phyloP scores from a whole-genome alignment of 2,113 vertebrate species.

The Pachypanchax playfairii region DNA sequence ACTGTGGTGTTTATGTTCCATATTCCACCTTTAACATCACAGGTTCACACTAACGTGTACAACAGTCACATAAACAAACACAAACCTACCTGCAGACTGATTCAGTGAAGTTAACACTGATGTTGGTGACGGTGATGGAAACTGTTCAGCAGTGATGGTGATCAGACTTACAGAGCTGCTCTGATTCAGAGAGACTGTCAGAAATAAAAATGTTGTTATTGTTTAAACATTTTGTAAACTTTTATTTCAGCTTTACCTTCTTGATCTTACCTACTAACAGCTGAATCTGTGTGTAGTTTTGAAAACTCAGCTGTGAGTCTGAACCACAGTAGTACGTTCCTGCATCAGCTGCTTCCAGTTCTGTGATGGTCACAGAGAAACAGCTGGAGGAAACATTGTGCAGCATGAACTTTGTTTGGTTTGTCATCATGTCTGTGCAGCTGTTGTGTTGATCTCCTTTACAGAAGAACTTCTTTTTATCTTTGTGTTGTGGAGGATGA shows the following conservation, averaged over 20 bases:
- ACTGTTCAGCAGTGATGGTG: not conserved
- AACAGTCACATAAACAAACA: not conserved
- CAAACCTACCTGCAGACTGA: no score
- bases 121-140: not conserved
- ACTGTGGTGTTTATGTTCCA: no score
- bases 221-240: not conserved
- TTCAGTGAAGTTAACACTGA: not conserved
- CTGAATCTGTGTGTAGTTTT: conserved; percentile 39
- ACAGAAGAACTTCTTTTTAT: conserved; percentile 57
- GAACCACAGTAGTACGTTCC: conserved; percentile 61
- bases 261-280: conserved; percentile 37
- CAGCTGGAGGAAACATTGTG: not conserved
- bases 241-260: not conserved
- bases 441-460: conserved; percentile 27
- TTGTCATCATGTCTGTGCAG: conserved; percentile 1
- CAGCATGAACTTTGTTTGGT: conserved; percentile 22
- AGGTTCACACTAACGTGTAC: no score
- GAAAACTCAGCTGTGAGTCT: conserved; percentile 24
- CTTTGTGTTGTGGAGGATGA: conserved; percentile 8
- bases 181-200: not conserved
- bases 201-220: not conserved
- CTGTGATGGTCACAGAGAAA: conserved; percentile 25
- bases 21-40: no score
- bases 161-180: not conserved
- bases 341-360: conserved; percentile 33